Conservation (phyloP, 2,888 invertebrate genomes). For the Pterobdella sp. region DNA sequence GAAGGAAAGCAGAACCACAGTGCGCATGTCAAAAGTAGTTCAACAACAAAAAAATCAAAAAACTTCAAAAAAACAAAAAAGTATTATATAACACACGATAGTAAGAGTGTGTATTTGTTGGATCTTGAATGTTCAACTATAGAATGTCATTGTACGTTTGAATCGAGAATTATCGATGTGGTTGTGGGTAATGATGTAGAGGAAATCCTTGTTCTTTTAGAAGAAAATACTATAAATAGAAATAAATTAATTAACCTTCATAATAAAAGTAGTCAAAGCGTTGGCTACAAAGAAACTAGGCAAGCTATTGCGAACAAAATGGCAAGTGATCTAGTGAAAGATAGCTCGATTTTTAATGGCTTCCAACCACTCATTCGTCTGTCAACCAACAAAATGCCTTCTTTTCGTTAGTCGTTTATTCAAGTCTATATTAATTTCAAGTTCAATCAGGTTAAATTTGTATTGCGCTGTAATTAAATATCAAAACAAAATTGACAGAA, state of each 20-base stretch:
- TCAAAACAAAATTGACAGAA: not conserved
- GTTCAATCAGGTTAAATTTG: too few relatives aligned
- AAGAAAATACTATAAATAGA: not conserved
- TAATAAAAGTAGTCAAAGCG: not conserved
- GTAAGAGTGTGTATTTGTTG: not conserved
- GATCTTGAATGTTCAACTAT: not conserved
- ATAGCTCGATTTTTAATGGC: not conserved
- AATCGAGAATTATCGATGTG: not conserved
- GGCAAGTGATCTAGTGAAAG: not conserved
- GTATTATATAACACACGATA: not conserved
- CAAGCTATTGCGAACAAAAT: not conserved
- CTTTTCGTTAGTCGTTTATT: not conserved
- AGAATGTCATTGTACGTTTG: not conserved
- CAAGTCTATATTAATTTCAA: too few relatives aligned
- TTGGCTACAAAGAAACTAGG: not conserved
- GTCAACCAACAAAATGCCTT: not conserved
- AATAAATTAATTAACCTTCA: too few relatives aligned
- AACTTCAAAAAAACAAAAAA: not conserved
- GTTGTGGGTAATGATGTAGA: not conserved
- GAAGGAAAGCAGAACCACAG: too few relatives aligned
- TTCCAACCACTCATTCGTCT: not conserved
- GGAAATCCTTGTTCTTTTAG: not conserved
- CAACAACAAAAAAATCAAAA: not conserved
- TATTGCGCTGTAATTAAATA: too few relatives aligned
- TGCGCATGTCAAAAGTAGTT: too few relatives aligned